Percentiles rank a stretch among this genome's conserved stretches.
These are phyloP conservation scores for Zootoca vivipara DNA, from an alignment of 2,113 vertebrate genomes.

Conservation along the genomic window DNA sequence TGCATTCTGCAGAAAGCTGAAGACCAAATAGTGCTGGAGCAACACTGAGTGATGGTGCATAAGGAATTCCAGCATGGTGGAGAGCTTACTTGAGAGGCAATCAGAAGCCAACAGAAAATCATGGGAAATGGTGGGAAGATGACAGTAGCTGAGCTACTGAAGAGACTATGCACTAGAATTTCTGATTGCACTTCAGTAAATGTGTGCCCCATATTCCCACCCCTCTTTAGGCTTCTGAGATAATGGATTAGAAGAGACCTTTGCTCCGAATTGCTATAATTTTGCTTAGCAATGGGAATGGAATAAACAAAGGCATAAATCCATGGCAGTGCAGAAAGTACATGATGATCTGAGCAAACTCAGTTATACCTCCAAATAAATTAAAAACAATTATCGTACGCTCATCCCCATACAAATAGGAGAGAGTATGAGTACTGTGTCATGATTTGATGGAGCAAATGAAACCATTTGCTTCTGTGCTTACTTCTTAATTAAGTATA, in stretches of 20 bases:
- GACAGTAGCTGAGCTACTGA: slow-evolving; percentile 7
- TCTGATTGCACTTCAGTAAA: slow-evolving; percentile 34
- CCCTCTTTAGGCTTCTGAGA: slow-evolving; percentile 9
- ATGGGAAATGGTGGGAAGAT: slow-evolving; percentile 11
- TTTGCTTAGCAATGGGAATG: neutral
- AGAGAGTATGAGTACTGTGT: neutral
- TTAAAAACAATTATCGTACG: neutral
- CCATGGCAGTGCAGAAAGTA: neutral
- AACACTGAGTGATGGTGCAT: slow-evolving; percentile 27
- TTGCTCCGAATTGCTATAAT: slow-evolving; percentile 23
- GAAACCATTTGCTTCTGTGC: no score
- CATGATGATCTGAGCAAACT: slow-evolving; percentile 9
- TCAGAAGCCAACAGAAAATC: slow-evolving; percentile 41
- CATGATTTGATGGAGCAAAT: neutral
- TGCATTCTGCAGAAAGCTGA: neutral
- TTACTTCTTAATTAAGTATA: no score
- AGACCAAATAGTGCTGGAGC: slow-evolving; percentile 28
- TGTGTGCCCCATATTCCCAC: neutral
- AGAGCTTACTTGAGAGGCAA: slow-evolving; percentile 13
- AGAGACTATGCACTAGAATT: slow-evolving; percentile 17
- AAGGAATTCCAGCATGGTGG: slow-evolving; percentile 41
- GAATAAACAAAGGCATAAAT: slow-evolving; percentile 15
- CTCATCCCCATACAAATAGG: neutral
- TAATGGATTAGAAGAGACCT: neutral
- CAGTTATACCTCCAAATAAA: neutral